Percentiles rank a stretch among this genome's conserved stretches.
These are phyloP conservation scores for Periplaneta americana DNA, from an alignment of 1,140 invertebrate genomes.

Conservation along the genomic window DNA sequence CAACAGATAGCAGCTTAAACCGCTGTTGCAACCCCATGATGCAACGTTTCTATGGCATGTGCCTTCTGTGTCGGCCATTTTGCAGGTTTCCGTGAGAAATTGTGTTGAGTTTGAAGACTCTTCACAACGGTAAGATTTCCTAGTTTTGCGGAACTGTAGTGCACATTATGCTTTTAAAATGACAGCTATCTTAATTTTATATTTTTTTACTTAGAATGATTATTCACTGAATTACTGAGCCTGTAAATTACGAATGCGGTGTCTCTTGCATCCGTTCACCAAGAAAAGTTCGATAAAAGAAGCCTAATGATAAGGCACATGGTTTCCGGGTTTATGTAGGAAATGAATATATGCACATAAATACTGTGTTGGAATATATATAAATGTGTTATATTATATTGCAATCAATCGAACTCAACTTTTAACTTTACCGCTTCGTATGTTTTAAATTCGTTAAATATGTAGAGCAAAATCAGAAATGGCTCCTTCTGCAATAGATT, in stretches of 20 bases:
- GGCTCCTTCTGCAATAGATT: slow-evolving; percentile 11
- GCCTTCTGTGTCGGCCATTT: slow-evolving; percentile 58
- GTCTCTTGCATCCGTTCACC: slow-evolving; percentile 3
- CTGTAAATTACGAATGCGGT: slow-evolving; percentile 1
- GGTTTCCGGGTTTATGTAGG: slow-evolving; percentile 38
- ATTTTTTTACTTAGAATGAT: neutral
- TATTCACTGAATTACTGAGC: neutral
- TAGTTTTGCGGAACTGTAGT: neutral
- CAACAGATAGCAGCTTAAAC: neutral
- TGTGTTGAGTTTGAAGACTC: slow-evolving; percentile 50
- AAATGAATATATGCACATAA: neutral
- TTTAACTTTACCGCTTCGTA: neutral
- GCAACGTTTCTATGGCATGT: slow-evolving; percentile 53
- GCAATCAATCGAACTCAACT: neutral
- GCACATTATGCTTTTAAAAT: neutral
- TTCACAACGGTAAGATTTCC: slow-evolving; percentile 37
- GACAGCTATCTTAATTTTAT: neutral
- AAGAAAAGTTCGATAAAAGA: slow-evolving; percentile 29
- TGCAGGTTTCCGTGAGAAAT: slow-evolving; percentile 58
- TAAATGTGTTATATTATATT: neutral
- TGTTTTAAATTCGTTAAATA: neutral
- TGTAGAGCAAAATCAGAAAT: neutral
- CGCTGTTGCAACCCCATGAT: slow-evolving; percentile 38
- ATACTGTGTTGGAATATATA: neutral
- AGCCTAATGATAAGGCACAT: slow-evolving; percentile 37